phyloP scores from a whole-genome alignment of 2,113 vertebrate species.

The Chunga burmeisteri region DNA sequence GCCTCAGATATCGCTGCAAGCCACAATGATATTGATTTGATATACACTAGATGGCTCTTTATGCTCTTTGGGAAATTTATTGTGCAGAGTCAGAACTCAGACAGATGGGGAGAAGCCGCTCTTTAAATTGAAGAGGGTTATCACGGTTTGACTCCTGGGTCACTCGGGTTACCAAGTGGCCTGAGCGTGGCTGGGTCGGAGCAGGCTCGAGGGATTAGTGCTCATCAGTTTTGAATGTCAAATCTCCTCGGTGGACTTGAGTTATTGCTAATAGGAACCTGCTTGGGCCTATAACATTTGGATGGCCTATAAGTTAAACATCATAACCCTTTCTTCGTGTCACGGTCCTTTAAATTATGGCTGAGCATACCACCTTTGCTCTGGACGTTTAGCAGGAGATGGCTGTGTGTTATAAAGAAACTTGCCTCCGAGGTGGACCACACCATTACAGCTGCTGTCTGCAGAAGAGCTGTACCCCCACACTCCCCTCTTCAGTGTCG shows the following conservation, averaged over 20 bases:
- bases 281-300: conserved; percentile 80
- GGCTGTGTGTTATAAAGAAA: background rate
- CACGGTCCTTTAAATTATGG: conserved; percentile 75
- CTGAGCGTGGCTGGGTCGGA: conserved; percentile 75
- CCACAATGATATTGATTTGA: conserved; percentile 86
- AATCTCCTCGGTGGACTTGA: conserved; percentile 75
- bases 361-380: conserved; percentile 70
- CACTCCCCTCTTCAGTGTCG: background rate
- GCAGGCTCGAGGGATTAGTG: conserved; percentile 72
- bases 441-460: background rate
- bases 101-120: conserved; percentile 76
- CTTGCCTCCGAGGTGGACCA: conserved; percentile 32
- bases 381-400: conserved; percentile 30
- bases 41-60: conserved; percentile 85
- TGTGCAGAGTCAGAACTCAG: conserved; percentile 78
- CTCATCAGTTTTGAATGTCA: conserved; percentile 87
- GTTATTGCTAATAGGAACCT: conserved; percentile 84
- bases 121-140: conserved; percentile 84
- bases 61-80: conserved; percentile 86
- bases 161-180: conserved; percentile 78
- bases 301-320: conserved; percentile 84
- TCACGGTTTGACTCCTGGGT: conserved; percentile 82
- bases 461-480: background rate
- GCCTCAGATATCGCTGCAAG: conserved; percentile 80
- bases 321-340: conserved; percentile 76